Evolutionary conservation across 2,113 vertebrate species (phyloP), one percentile per base, ranked within the genome.

Genomic region (Lipotes vexillifer): DNA sequence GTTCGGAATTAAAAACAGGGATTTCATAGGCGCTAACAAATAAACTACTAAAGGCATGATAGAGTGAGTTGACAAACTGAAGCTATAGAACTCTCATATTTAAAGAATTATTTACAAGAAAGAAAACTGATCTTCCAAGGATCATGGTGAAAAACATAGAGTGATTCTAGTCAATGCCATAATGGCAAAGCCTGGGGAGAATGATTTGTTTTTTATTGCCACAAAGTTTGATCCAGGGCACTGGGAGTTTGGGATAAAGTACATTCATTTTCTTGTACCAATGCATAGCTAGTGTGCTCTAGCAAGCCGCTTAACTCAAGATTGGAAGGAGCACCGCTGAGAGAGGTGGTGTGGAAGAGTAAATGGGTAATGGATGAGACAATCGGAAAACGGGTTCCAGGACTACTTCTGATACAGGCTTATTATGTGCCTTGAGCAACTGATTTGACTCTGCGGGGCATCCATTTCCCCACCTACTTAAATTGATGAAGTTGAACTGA

Each of bases 151-250:
- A 75, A 71, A 25, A 89, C 4, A 78, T 15, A 91, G 0, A 69
- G 21, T 44, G 6, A 29, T 63, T 41, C 33, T 52, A 66, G 36
- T 88, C 71, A 75, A 38, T 31, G 2, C 57, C 33, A 68, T 15
- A 25, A 75, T 75, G 21, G 23, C 84, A 93, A 88, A 61, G 23
- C 18, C 31, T 59, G 14, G 36, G 33, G 33, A 33, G 20, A 91
- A 75, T 52, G 49, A 75, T 38, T 71, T 86, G 21, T 74, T 57
- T 95, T 94, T 87, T 78, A 65, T 66, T 78, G 41, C 59, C 78
- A 21, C 71, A 31, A 21, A 3, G 9, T 55, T 90, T 69, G 41
- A 59, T 61, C 3, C 21, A 61, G 61, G 59, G 11, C n/a, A 36
- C 23, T 49, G 38, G 57, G 23, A 44, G 13, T 38, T 88, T 75